Evolutionary conservation across 2,113 vertebrate species (phyloP).

Genomic region (Paramisgurnus dabryanus): DNA sequence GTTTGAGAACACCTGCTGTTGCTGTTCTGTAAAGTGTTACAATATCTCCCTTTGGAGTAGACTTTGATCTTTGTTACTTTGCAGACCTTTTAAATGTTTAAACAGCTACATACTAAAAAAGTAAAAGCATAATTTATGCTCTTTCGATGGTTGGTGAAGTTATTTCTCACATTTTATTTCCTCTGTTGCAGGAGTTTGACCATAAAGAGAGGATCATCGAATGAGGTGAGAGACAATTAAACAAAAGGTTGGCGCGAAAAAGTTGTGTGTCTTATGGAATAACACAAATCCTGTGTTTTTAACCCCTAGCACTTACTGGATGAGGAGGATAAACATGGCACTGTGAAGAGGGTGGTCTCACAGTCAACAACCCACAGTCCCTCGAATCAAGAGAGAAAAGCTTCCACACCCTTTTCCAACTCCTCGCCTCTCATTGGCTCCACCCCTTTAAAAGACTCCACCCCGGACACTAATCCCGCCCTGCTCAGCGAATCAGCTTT

Average conservation of each 20-base stretch:
- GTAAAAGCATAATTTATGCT: too few species aligned
- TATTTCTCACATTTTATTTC: not conserved
- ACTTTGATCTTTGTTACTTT: too few species aligned
- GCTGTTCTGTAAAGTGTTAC: too few species aligned
- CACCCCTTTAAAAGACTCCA: not conserved
- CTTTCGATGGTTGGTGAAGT: not conserved
- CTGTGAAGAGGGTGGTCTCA: slow-evolving; percentile 46
- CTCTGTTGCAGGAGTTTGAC: slow-evolving; percentile 60
- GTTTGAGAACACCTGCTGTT: too few species aligned
- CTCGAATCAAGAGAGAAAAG: slow-evolving; percentile 34
- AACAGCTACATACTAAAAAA: too few species aligned
- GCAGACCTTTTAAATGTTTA: too few species aligned
- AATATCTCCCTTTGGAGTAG: too few species aligned
- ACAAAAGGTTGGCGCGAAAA: not conserved
- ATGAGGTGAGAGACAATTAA: slow-evolving; percentile 22
- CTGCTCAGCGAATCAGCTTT: slow-evolving; percentile 27
- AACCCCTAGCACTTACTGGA: slow-evolving; percentile 37
- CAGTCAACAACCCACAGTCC: slow-evolving; percentile 22
- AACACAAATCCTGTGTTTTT: slow-evolving; percentile 3
- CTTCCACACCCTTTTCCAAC: slow-evolving; percentile 8
- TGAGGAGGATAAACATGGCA: slow-evolving; percentile 51
- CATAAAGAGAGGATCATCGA: slow-evolving; percentile 57
- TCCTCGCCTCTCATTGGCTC: slow-evolving; percentile 40
- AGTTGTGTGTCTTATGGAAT: not conserved
- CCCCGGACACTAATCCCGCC: slow-evolving; percentile 6